A percentile compares a stretch with the other conserved stretches of the same genome.
Evolutionary conservation across 2,113 vertebrate genomes (phyloP).

Genomic region (Carollia perspicillata): DNA sequence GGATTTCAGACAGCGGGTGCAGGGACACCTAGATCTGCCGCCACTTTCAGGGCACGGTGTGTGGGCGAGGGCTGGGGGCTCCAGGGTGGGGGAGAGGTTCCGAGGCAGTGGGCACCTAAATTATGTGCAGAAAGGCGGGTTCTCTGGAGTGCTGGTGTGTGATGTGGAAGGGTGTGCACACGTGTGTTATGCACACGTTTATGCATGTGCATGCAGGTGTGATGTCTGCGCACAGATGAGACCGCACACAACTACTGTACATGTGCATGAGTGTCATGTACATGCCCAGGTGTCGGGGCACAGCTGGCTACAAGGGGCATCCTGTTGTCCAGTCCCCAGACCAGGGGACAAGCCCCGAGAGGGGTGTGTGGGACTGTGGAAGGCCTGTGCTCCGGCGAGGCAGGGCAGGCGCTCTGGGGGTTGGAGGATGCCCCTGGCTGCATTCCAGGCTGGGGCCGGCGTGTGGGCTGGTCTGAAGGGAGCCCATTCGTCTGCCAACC

Average conservation of each 20-base stretch:
- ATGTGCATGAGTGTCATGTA: too few species aligned
- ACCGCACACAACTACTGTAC: fast-evolving
- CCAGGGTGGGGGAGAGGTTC: background rate
- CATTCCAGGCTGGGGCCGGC: background rate
- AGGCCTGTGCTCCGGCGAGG: background rate
- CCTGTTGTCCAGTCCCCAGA: background rate
- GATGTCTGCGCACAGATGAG: too few species aligned
- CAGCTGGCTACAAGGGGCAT: background rate
- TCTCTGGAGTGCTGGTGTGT: background rate
- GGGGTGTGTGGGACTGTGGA: background rate
- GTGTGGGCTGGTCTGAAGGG: background rate
- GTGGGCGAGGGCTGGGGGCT: too few species aligned
- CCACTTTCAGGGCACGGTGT: background rate
- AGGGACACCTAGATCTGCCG: background rate
- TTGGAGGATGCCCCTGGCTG: background rate
- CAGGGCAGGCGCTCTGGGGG: background rate
- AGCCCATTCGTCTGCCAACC: background rate
- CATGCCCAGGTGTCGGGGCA: background rate
- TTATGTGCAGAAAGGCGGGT: background rate
- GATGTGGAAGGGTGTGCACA: background rate
- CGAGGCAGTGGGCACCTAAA: background rate
- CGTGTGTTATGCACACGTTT: background rate
- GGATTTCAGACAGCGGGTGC: background rate
- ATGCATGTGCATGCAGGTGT: background rate
- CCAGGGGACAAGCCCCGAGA: background rate